phyloP scores from a whole-genome alignment of 2,888 invertebrate genomes.

The Caenorhabditis wallacei region DNA sequence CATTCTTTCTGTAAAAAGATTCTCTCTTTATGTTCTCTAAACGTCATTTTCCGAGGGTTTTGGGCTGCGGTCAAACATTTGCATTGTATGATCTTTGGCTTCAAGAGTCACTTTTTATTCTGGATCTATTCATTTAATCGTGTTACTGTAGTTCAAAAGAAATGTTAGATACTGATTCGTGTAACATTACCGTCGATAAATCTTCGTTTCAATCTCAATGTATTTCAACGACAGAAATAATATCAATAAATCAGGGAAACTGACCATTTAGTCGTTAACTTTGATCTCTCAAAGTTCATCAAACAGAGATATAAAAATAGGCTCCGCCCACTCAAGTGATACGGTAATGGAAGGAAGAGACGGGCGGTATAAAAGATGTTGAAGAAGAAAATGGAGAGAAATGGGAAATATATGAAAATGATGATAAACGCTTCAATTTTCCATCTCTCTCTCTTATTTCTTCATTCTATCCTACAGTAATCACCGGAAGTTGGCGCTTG shows the following conservation, averaged over 20 bases:
- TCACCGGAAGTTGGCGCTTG: conserved; percentile 50
- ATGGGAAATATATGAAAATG: conserved; percentile 10
- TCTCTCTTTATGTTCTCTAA: conserved; percentile 28
- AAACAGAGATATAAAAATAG: conserved; percentile 21
- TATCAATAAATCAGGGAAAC: not conserved
- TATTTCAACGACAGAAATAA: not conserved
- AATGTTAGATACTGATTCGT: no score
- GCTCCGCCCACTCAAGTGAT: conserved; percentile 30
- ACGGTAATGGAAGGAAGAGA: conserved; percentile 25
- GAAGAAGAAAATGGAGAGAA: not conserved
- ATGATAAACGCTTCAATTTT: conserved; percentile 41
- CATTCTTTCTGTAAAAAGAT: conserved; percentile 13
- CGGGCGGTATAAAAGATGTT: conserved; percentile 16
- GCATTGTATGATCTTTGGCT: conserved; percentile 12
- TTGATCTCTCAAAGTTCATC: conserved; percentile 48
- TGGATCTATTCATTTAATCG: no score
- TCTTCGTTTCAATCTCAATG: no score
- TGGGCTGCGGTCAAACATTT: conserved; percentile 35
- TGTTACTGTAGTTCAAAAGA: no score
- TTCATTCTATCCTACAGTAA: conserved; percentile 39
- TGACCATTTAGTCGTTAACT: not conserved
- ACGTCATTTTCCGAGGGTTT: conserved; percentile 26
- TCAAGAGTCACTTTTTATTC: not conserved
- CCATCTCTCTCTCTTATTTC: conserved; percentile 7
- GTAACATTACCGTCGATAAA: no score